These are phyloP conservation scores for Penaeus japonicus DNA, from an alignment of 1,140 invertebrate genomes.

Conservation along the genomic window DNA sequence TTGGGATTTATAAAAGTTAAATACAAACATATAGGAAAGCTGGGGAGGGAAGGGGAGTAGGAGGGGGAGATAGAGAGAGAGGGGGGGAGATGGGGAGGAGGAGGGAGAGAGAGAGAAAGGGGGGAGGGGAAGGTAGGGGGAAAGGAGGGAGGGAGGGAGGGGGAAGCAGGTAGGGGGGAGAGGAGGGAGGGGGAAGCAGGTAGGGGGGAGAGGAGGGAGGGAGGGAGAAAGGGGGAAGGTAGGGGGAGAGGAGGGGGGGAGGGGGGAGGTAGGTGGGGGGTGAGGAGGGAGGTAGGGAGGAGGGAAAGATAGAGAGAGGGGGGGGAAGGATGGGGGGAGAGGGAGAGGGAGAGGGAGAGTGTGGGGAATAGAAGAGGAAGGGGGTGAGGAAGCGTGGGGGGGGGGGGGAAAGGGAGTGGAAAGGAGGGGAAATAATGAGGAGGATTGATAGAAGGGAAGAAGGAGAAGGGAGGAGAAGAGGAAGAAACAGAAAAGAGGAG, in stretches of 20 bases:
- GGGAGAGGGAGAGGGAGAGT: background rate
- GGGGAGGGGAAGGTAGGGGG: background rate
- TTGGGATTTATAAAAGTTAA: slow-evolving; percentile 43
- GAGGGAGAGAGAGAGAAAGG: background rate
- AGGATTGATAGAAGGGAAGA: background rate
- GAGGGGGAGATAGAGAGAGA: background rate
- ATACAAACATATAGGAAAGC: slow-evolving; percentile 11
- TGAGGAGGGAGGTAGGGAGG: background rate
- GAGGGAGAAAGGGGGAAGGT: no score
- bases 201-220: no score
- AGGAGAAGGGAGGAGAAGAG: background rate
- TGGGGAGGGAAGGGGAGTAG: background rate
- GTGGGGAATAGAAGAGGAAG: background rate
- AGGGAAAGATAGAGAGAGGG: background rate
- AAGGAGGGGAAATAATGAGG: background rate
- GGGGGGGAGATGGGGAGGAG: background rate
- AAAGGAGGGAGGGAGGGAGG: background rate
- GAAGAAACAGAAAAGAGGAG: no score
- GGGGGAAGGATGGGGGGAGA: background rate
- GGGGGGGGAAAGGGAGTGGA: background rate
- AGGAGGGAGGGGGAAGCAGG: background rate
- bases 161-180: background rate
- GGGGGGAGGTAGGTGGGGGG: background rate
- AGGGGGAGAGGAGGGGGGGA: no score
- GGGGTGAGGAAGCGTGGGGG: background rate